A percentile compares a stretch with the other conserved stretches of the same genome.
Conservation (phyloP, 2,113 vertebrate species). For the Empidonax traillii region DNA sequence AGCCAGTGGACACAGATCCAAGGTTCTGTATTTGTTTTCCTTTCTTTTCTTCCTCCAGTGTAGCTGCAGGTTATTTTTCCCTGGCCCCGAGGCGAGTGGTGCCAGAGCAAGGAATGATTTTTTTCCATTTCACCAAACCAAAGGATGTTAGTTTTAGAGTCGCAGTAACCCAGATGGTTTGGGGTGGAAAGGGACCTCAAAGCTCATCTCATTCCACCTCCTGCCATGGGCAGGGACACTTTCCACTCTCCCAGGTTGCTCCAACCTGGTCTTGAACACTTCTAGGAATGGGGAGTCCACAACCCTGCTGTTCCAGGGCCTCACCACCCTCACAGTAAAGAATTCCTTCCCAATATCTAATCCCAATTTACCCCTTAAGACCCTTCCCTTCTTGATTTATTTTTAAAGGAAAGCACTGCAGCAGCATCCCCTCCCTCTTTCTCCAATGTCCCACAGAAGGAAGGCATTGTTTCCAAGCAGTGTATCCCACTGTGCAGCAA, state of each 20-base stretch:
- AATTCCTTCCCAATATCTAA: neutral
- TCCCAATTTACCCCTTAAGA: neutral
- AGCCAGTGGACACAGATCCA: neutral
- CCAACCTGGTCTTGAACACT: neutral
- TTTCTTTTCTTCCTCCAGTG: neutral
- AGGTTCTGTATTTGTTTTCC: neutral
- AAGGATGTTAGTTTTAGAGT: neutral
- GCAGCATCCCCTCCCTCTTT: neutral
- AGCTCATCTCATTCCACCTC: neutral
- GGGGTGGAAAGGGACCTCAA: neutral
- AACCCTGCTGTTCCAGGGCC: neutral
- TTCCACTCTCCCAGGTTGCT: neutral
- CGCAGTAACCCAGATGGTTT: neutral
- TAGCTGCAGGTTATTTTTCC: neutral
- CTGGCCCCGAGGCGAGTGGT: neutral
- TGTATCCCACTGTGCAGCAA: neutral
- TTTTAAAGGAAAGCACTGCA: neutral
- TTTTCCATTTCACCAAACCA: neutral
- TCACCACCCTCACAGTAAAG: neutral
- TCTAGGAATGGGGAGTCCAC: neutral
- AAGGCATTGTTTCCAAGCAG: fast-evolving
- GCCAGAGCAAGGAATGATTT: neutral
- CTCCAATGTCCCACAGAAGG: neutral
- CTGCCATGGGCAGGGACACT: neutral
- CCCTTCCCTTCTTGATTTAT: neutral